These are phyloP conservation scores for Stenichneumon culpator DNA, from an alignment of 2,888 invertebrate genomes.

Conservation along the genomic window DNA sequence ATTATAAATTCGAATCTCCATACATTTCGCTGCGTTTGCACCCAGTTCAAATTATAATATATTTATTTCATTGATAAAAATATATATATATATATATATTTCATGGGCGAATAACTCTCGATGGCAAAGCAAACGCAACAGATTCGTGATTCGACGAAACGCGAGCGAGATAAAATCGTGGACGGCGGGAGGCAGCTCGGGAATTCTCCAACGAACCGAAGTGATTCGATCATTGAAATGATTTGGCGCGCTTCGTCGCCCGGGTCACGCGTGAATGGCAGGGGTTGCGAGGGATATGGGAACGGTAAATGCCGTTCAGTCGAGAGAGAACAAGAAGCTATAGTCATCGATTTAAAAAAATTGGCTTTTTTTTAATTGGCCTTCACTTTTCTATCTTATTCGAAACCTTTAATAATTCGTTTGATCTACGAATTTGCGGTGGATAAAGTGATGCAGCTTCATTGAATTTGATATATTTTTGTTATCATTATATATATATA, in stretches of 20 bases:
- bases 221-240: conserved; percentile 59
- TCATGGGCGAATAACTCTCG: conserved; percentile 6
- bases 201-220: conserved; percentile 52
- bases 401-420: background rate
- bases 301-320: background rate
- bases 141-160: conserved; percentile 55
- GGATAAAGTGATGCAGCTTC: too few relatives aligned
- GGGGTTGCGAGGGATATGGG: conserved; percentile 6
- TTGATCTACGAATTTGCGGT: background rate
- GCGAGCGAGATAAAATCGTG: conserved; percentile 21
- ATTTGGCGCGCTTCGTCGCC: conserved; percentile 33
- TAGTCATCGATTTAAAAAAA: background rate
- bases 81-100: background rate
- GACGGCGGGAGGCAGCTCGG: background rate
- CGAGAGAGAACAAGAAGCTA: background rate
- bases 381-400: background rate
- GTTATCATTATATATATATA: too few relatives aligned
- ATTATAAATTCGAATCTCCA: conserved; percentile 26
- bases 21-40: background rate
- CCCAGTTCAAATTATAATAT: conserved; percentile 2
- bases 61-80: too few relatives aligned
- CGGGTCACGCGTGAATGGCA: conserved; percentile 12
- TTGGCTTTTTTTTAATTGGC: background rate
- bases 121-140: conserved; percentile 14
- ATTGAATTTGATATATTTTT: too few relatives aligned